Base-by-base conservation (phyloP, 2,888 invertebrate species). In the Leucophenga montana region DNA sequence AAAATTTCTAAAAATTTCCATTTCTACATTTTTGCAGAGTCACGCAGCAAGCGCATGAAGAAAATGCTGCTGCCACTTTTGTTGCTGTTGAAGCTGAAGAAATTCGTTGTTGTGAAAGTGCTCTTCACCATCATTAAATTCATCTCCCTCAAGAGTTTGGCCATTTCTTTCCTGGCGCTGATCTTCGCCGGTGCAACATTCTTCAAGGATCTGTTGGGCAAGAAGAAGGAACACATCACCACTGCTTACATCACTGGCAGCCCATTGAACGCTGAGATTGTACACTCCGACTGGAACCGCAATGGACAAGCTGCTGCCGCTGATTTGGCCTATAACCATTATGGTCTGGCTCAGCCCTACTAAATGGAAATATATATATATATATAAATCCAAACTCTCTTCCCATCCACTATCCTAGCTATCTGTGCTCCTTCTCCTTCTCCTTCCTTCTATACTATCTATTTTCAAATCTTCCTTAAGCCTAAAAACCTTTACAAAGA, bases 111-210 rank as follows among this genome's bases (percentile, higher is more conserved):
- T 59, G 85, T 93, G 66, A 92, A 93, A 39, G 89, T 92, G 31
- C 85, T 92, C 59, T 89, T 93, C 73, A 90, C 91, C 27, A 84
- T 91, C 69, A 90, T 93, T 59, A 91, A 91, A n/a, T 86, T 93
- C 72, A 90, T 93, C 64, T 92, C 93, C 9, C 90, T 93, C 78
- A 93, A 92, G 86, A 92, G 92, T 68, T 89, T 93, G 67, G 92
- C 91, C 70, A 90, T 91, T 39, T 92, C 93, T 64, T 83, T 92
- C 57, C 89, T 92, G 74, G 92, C 93, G 33, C 88, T 93, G 73
- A 87, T 92, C 48, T 16, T 33, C 44, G 20, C 67, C 88, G 89
- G 89, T 78, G 85, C 88, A 70, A 85, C 86, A 74, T 88, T 89
- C 85, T 86, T 88, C 80, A 89, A 89, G 83, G 89, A 89, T 78